Percentiles rank a stretch among this genome's conserved stretches.
Evolutionary conservation across 2,113 vertebrate species (phyloP).

Genomic region (Amblyornis subalaris): DNA sequence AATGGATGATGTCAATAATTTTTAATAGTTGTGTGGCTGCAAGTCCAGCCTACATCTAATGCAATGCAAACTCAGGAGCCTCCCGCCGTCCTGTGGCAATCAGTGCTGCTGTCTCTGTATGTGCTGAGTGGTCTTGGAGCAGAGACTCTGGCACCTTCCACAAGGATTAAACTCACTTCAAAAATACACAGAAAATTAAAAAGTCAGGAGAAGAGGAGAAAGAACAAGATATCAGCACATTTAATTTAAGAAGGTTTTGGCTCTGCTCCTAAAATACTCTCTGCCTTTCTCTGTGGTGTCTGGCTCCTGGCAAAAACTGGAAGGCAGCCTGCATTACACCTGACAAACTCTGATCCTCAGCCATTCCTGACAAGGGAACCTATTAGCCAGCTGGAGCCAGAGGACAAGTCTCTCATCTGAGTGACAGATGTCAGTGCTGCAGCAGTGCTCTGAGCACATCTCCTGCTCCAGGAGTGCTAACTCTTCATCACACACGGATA

Average conservation of each 20-base stretch:
- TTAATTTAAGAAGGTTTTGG: conserved; percentile 36
- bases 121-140: not conserved
- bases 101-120: not conserved
- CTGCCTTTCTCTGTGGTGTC: not conserved
- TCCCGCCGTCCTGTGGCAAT: not conserved
- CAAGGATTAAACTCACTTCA: not conserved
- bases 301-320: not conserved
- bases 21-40: not conserved
- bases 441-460: not conserved
- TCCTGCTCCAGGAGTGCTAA: not conserved
- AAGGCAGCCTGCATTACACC: not conserved
- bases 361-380: not conserved
- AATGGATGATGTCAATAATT: not conserved
- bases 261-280: not conserved
- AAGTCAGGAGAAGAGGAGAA: not conserved
- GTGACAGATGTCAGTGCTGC: not conserved
- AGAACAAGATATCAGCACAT: not conserved
- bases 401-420: not conserved
- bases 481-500: not conserved
- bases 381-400: not conserved
- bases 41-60: not conserved
- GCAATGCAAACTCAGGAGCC: not conserved
- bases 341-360: conserved; percentile 16
- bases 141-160: not conserved
- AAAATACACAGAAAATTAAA: conserved; percentile 19